Evolutionary conservation across 2,797 vertebrate genomes (phyloP).

Genomic region (Acanthurus lineatus): DNA sequence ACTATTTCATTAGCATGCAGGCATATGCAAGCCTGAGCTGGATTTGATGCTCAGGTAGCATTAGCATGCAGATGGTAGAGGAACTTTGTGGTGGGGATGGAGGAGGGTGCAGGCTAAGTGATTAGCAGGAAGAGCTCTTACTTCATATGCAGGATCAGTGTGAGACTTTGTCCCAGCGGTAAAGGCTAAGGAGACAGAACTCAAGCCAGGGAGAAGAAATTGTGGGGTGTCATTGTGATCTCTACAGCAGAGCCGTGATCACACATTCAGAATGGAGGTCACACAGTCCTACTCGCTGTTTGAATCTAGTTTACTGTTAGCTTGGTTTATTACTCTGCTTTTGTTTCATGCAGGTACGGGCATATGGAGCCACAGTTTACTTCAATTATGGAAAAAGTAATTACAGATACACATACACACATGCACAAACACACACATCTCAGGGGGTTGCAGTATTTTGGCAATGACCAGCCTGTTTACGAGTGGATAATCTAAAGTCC

Average conservation of each 20-base stretch:
- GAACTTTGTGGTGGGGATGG: conserved; percentile 37
- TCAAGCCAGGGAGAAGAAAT: conserved; percentile 25
- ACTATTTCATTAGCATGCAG: conserved; percentile 75
- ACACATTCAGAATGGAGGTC: conserved; percentile 16
- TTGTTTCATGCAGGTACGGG: conserved; percentile 31
- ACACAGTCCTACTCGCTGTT: conserved; percentile 16
- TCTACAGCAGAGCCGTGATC: conserved; percentile 35
- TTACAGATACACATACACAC: conserved; percentile 53
- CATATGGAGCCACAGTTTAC: conserved; percentile 50
- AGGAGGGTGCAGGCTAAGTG: conserved; percentile 55
- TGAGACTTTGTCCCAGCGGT: conserved; percentile 39
- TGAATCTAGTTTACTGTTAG: conserved; percentile 6
- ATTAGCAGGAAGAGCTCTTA: conserved; percentile 70
- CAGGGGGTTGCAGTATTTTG: conserved; percentile 53
- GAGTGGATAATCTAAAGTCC: conserved; percentile 81
- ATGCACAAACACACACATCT: conserved; percentile 41
- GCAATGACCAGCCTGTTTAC: conserved; percentile 76
- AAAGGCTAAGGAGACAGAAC: conserved; percentile 70
- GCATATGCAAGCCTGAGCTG: conserved; percentile 38
- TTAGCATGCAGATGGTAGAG: conserved; percentile 74
- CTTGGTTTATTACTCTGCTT: conserved; percentile 12
- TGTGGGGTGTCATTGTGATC: conserved; percentile 31
- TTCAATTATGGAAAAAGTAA: conserved; percentile 62
- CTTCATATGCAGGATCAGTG: conserved; percentile 70
- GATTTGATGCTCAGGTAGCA: conserved; percentile 58